phyloP scores from a whole-genome alignment of 2,113 vertebrate genomes.

The Misgurnus mizolepis region DNA sequence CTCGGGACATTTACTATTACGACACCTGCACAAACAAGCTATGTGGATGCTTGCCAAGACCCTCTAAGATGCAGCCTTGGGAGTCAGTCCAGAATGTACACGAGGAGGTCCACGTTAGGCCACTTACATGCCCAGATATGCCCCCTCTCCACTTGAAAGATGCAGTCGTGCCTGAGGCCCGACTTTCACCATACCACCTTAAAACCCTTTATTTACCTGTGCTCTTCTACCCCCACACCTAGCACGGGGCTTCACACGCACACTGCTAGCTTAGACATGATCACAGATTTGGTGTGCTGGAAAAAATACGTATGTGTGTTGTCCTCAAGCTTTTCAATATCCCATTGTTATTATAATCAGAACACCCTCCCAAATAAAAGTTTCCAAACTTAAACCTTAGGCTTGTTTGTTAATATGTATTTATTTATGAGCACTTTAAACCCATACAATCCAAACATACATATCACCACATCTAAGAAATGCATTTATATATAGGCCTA shows the following conservation, averaged over 20 bases:
- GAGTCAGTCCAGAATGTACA: slow-evolving; percentile 8
- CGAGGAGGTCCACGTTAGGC: neutral
- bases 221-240: neutral
- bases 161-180: neutral
- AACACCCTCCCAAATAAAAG: neutral
- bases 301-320: neutral
- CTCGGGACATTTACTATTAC: slow-evolving; percentile 6
- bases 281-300: neutral
- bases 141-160: slow-evolving; percentile 7
- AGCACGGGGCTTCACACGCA: neutral
- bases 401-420: neutral
- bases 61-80: slow-evolving; percentile 21
- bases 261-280: slow-evolving; percentile 7
- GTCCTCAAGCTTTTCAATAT: neutral
- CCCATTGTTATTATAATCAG: neutral
- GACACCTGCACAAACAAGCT: slow-evolving; percentile 30
- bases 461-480: too few relatives aligned
- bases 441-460: too few relatives aligned
- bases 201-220: slow-evolving; percentile 17
- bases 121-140: slow-evolving; percentile 26
- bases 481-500: too few relatives aligned
- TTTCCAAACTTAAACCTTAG: neutral
- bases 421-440: too few relatives aligned
- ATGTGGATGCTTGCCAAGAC: slow-evolving; percentile 26
- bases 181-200: neutral